Base-by-base conservation (phyloP, 2,113 vertebrate species). In the Etia nguti region DNA sequence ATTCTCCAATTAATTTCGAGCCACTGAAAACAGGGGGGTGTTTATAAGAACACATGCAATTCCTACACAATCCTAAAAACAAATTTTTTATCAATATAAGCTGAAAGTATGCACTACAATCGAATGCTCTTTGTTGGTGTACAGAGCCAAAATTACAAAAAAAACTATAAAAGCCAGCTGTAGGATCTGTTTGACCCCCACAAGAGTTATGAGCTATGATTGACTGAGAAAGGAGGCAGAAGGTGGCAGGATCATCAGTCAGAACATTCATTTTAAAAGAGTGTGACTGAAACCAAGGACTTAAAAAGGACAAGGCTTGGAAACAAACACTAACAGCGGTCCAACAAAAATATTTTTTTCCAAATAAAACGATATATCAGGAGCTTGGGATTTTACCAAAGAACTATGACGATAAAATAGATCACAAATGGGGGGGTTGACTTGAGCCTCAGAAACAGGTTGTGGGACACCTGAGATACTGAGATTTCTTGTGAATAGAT, bases 391-490 rank as follows among this genome's bases (percentile, higher is more conserved):
- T 38, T 60, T 65, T 6, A 29, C 2, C 55, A 34, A 82, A 88
- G 10, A 38, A 29, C 18, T 48, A 12, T 38, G 4, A 36, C 16
- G 13, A 56, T 56, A 26, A 79, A 36, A 57, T 1, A 38, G 8
- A 41, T 70, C 15, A 46, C 4, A 54, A 91, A 82, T 82, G n/a
- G 9, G 34, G 6, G 73, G 59, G 77, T n/a, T 43, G 60, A 84
- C 59, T 62, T 62, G 6, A 80, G 84, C 7, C 36, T 10, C 48
- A 60, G 41, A 77, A 89, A 81, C 79, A 70, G 38, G 65, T 68
- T 82, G 16, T 16, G 36, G 52, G 88, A 92, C 83, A 88, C 70
- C 77, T 62, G 80, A 88, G 73, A 84, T 80, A 50, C 73, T 87
- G 85, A 73, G 43, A 73, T 86, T 81, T 77, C 59, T 62, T 57